These are phyloP conservation scores for Empis livida DNA, from an alignment of 2,888 invertebrate genomes.

Conservation along the genomic window DNA sequence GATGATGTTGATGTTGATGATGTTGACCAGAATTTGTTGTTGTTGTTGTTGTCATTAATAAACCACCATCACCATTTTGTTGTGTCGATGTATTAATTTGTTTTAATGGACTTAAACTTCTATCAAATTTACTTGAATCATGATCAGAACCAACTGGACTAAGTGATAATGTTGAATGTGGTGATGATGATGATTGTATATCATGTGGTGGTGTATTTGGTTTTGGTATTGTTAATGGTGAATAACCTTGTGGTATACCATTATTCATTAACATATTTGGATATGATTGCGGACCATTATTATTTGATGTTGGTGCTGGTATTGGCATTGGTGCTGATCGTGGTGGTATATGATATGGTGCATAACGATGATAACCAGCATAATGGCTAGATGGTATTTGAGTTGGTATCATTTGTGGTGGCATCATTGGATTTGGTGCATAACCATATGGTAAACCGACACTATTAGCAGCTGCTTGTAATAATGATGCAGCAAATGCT, in stretches of 20 bases:
- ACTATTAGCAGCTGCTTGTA: slow-evolving; percentile 75
- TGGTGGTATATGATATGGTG: slow-evolving; percentile 41
- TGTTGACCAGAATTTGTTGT: too few relatives aligned
- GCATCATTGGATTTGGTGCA: slow-evolving; percentile 43
- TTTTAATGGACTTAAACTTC: slow-evolving; percentile 26
- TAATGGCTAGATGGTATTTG: slow-evolving; percentile 19
- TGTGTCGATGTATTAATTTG: slow-evolving; percentile 3
- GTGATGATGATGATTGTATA: slow-evolving; percentile 32
- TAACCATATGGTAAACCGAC: slow-evolving; percentile 51
- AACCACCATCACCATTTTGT: slow-evolving; percentile 17
- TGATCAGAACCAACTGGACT: slow-evolving; percentile 35
- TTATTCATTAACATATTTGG: background rate
- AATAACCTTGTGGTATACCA: slow-evolving; percentile 21
- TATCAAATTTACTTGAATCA: slow-evolving; percentile 30
- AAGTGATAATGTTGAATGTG: slow-evolving; percentile 33
- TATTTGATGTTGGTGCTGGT: slow-evolving; percentile 25
- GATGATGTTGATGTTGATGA: slow-evolving; percentile 21
- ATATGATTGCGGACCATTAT: slow-evolving; percentile 19
- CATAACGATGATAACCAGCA: slow-evolving; percentile 29
- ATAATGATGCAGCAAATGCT: slow-evolving; percentile 79
- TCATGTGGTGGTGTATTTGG: slow-evolving; percentile 35
- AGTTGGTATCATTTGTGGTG: slow-evolving; percentile 34
- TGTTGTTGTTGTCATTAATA: slow-evolving; percentile 28
- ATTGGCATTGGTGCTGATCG: slow-evolving; percentile 32
- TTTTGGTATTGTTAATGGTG: slow-evolving; percentile 24